Conservation (phyloP, 1,140 invertebrate genomes). For the Helicoverpa zea region DNA sequence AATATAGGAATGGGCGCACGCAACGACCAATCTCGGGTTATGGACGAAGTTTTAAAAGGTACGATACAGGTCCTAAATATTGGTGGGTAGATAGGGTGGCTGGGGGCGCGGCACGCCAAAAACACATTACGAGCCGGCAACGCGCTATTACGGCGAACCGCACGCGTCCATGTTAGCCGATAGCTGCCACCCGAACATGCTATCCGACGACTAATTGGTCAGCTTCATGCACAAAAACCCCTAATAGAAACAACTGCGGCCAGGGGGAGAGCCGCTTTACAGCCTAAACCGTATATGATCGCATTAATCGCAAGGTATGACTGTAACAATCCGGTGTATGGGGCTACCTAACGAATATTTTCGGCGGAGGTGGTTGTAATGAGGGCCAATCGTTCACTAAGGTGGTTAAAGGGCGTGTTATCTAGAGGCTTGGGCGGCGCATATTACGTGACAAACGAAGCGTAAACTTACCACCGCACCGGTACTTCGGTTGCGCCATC, state of each 20-base stretch:
- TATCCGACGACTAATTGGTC: conserved; percentile 78
- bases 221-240: conserved; percentile 76
- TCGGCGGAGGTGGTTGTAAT: conserved; percentile 55
- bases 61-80: conserved; percentile 76
- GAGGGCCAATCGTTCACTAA: conserved; percentile 66
- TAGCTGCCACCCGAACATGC: conserved; percentile 75
- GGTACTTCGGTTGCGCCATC: conserved; percentile 62
- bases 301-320: conserved; percentile 60
- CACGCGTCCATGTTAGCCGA: conserved; percentile 72
- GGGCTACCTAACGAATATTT: conserved; percentile 59
- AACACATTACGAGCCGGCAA: conserved; percentile 74
- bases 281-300: conserved; percentile 67
- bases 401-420: conserved; percentile 68
- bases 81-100: conserved; percentile 74
- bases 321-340: conserved; percentile 54
- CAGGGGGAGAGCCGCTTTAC: conserved; percentile 64
- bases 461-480: conserved; percentile 66
- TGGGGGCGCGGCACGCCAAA: conserved; percentile 78
- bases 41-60: conserved; percentile 76
- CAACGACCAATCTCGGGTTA: conserved; percentile 77
- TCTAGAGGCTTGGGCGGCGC: conserved; percentile 66
- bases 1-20: conserved; percentile 79
- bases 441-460: conserved; percentile 65
- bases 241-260: conserved; percentile 66
- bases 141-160: conserved; percentile 79